These are phyloP conservation scores for Nomada flava DNA, from an alignment of 2,888 invertebrate genomes.

Conservation along the genomic window DNA sequence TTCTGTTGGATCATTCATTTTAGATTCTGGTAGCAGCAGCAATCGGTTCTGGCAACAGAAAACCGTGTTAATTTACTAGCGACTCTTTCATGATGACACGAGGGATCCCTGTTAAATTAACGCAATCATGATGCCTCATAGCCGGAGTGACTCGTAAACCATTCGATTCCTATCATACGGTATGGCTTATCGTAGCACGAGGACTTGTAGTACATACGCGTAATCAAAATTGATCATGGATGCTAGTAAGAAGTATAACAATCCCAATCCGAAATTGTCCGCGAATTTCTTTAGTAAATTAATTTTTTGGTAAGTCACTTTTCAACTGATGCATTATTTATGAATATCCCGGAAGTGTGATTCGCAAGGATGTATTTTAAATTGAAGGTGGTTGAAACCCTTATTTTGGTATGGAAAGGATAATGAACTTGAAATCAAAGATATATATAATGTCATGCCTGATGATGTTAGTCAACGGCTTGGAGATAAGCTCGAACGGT, in stretches of 20 bases:
- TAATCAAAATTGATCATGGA: constrained; percentile 85
- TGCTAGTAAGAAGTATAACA: constrained; percentile 86
- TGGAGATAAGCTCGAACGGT: constrained; percentile 88
- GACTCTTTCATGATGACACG: constrained; percentile 37
- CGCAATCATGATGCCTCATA: constrained; percentile 1
- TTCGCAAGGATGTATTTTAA: background rate
- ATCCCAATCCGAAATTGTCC: constrained; percentile 87
- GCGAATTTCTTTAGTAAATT: constrained; percentile 87
- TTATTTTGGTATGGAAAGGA: constrained; percentile 88
- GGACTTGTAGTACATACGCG: background rate
- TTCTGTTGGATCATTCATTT: constrained; percentile 15
- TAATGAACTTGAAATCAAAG: constrained; percentile 87
- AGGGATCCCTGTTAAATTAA: constrained; percentile 7
- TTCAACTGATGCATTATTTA: background rate
- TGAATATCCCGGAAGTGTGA: background rate
- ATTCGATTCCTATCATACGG: constrained; percentile 14
- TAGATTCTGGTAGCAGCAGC: background rate
- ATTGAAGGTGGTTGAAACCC: constrained; percentile 88
- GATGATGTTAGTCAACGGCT: constrained; percentile 88
- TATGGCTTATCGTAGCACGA: constrained; percentile 1
- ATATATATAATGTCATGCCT: constrained; percentile 88
- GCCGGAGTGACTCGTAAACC: constrained; percentile 1
- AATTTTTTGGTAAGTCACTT: constrained; percentile 87
- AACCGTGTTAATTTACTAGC: constrained; percentile 5
- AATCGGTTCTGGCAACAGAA: constrained; percentile 8